Evolutionary conservation across 2,888 invertebrate species (phyloP), one percentile per base, ranked within the genome.

Genomic region (Polymixis flavicincta): DNA sequence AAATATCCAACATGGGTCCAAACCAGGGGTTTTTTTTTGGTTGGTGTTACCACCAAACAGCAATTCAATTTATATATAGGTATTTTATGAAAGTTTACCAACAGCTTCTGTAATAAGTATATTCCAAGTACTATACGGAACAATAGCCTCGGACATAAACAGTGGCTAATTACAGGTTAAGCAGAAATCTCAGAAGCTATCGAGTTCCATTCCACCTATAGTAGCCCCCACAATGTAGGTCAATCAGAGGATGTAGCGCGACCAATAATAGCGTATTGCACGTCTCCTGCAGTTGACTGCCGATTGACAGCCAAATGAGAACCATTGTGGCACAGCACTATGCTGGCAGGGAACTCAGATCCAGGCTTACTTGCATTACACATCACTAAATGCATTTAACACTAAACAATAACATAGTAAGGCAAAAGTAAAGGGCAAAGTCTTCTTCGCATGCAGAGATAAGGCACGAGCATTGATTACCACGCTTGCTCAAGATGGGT

Each of bases 261-360:
- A 17, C 57, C 81, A 76, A 84, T 81, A 83, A 67, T 72, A 60
- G 67, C 64, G 64, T 74, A 76, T 64, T 84, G 82, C 78, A 13
- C 65, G 82, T 78, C 85, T 13, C 50, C 63, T n/a, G 66, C 72
- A 75, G 59, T 72, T 77, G 80, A 72, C 76, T 37, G 67, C 25
- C 37, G 68, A 84, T 74, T 80, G 80, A 80, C 86, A 50, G 65
- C 32, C 37, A 28, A 74, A 72, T 74, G 80, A 50, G 55, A 69
- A 13, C 50, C 13, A 42, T 81, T 82, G 61, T 55, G 48, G 60
- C 19, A 48, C 45, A 68, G 17, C 48, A 64, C 60, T 57, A 32
- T 32, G n/a, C 54, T 22, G 42, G 13, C 7, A 14, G 7, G 48
- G 19, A 45, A 50, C 14, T 59, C 11, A 19, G 32, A 42, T 50